Base-by-base conservation (phyloP, 1,140 invertebrate species). In the Caenorhabditis remanei region DNA sequence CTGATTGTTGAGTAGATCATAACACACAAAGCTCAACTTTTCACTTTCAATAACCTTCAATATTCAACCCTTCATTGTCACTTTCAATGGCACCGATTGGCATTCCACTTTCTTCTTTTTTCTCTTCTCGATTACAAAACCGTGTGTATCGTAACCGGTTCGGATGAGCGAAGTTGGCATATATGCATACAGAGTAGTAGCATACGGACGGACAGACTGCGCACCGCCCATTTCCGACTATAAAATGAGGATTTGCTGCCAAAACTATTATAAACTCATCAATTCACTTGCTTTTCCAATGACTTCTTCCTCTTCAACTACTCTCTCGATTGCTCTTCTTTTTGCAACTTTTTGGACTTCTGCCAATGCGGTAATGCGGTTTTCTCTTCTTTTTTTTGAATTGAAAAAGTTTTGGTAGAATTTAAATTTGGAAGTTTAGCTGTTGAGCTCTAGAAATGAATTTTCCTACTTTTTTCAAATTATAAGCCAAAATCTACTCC, bases 41-140 rank as follows among this genome's bases (percentile, higher is more conserved):
- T 63, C 21, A 6, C 71, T 50, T n/a, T 50, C 14, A 79, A 79
- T 50, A 48, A 79, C 71, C 46, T 79, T 79, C 71, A n/a, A 50
- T 24, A 79, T 41, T 79, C 71, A 71, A 13, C 50, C 32, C 16
- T 61, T 32, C 24, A 65, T 58, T 46, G 63, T 71, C 65, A 79
- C 71, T 79, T 79, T 79, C 71, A 41, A 50, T 79, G 43, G 71
- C 71, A 41, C 71, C 71, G 46, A 21, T 50, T 79, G 71, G 71
- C 71, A 79, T 53, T 79, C 43, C 71, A 50, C 43, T 79, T 71
- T 71, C 41, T 79, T 79, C n/a, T 53, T 4, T 24, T 11, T 24
- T 53, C 46, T 21, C n/a, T n/a, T 79, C 71, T 79, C 71, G 71
- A 79, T 79, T 79, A 79, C 71, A 79, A 79, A 79, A 79, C 71